Evolutionary conservation across 2,113 vertebrate species (phyloP), one percentile per base, ranked within the genome.

Genomic region (Turnix velox): DNA sequence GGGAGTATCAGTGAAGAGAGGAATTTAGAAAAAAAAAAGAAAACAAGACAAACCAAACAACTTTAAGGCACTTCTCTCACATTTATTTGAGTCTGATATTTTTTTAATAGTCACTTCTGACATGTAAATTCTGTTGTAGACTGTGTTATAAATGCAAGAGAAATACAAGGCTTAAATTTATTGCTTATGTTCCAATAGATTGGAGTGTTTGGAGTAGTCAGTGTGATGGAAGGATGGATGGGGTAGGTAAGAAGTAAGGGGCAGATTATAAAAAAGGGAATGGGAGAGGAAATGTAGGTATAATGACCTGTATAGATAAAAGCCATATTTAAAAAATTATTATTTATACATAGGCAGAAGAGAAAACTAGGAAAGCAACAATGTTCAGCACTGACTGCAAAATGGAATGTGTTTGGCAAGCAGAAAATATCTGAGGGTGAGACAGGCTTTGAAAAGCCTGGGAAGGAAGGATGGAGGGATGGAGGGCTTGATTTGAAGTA

Each of bases 401-500:
- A 75, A 39, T 15, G 20, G 15, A 63, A 78, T 12, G 28, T 58
- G 31, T 66, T 49, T 61, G 31, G 54, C 37, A 84, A 82, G 66
- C 4, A 82, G 51, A 49, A 54, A 37, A 85, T 59, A n/a, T 27
- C 52, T 23, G 46, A 16, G 42, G 19, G 39, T 25, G 68, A 75
- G 52, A 23, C 57, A 45, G 14, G 51, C 63, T 94, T 67, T 90
- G 76, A 80, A 65, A 95, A 93, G 74, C n/a, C 71, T 86, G 4
- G 67, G 24, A 40, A 63, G 43, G 76, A 72, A 37, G 73, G 80
- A 54, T 75, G 88, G 74, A 87, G 69, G 73, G 80, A 54, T 75
- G 88, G 74, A 87, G 69, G 84, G 59, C 37, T 76, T 75, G 65
- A 8, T 48, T 42, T 79, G 65, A 95, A 87, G 82, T 68, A 90